Conservation (phyloP, 2,113 vertebrate genomes). For the Oryctolagus cuniculus region DNA sequence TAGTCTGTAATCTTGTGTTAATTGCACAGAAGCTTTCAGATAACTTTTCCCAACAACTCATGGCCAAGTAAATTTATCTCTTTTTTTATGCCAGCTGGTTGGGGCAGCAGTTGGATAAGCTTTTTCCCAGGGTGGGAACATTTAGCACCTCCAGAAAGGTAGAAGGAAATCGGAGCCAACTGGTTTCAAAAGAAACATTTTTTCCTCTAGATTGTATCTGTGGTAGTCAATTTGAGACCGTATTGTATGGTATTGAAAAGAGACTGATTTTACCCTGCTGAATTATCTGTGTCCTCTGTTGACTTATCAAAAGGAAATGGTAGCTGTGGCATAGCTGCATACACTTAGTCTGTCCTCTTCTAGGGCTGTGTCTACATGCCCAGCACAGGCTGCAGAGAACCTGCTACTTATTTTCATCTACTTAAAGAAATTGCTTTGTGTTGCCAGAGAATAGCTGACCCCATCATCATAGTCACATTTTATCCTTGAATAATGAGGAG, state of each 20-base stretch:
- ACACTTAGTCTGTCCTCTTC: slow-evolving; percentile 60
- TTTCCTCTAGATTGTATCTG: not conserved
- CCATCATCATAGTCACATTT: slow-evolving; percentile 80
- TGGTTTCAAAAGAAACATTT: slow-evolving; percentile 3
- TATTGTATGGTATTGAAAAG: slow-evolving; percentile 60
- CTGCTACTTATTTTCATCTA: slow-evolving; percentile 83
- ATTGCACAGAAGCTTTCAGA: slow-evolving; percentile 42
- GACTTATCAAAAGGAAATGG: slow-evolving; percentile 57
- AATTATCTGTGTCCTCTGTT: slow-evolving; percentile 54
- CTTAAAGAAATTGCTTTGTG: slow-evolving; percentile 83
- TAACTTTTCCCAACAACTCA: slow-evolving; percentile 11
- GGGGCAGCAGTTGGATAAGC: not conserved
- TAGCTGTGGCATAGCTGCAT: not conserved
- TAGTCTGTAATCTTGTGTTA: slow-evolving; percentile 53
- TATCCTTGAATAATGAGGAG: slow-evolving; percentile 84
- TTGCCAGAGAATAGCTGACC: slow-evolving; percentile 80
- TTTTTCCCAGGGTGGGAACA: not conserved
- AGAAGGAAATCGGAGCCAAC: not conserved
- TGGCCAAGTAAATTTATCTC: slow-evolving; percentile 38
- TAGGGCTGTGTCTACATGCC: slow-evolving; percentile 52
- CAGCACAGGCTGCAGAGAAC: slow-evolving; percentile 76
- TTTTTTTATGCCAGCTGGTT: slow-evolving; percentile 62
- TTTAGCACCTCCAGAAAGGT: slow-evolving; percentile 16
- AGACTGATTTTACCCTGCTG: slow-evolving; percentile 55
- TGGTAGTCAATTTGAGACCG: slow-evolving; percentile 22